Base-by-base conservation (phyloP, 2,113 vertebrate genomes). In the Chamaea fasciata region DNA sequence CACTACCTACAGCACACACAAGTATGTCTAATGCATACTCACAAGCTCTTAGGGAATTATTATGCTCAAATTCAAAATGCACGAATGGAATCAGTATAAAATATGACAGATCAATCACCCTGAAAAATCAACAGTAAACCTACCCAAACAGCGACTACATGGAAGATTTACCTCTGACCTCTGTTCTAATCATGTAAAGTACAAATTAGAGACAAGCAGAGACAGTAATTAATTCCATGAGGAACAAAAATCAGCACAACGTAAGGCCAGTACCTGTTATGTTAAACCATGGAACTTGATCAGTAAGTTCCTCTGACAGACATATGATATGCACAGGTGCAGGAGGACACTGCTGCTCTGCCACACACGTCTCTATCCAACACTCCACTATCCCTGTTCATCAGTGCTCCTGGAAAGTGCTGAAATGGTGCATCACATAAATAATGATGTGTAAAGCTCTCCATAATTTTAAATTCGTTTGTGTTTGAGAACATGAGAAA, bases 261-360 rank as follows among this genome's bases (percentile, higher is more conserved):
- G 39, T 11, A 27, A 2, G 10, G 7, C 9, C 42, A 49, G 20
- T 23, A 67, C 62, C 1, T 64, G n/a, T 47, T 62, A 23, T 0
- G 10, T 30, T 39, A 62, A 68, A 65, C 22, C 20, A 24, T 13
- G 16, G 49, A 80, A 73, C 11, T 37, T 55, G 68, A 27, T 50
- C 59, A 80, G 9, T 26, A 28, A 35, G 30, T 15, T 88, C 50
- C 49, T 78, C 67, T 57, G 62, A 80, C 37, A 93, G 44, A 49
- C 12, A 7, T 6, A 71, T 3, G 47, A 7, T 6, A 71, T 3
- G 47, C 18, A 5, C 2, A 39, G 1, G 5, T 31, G 39, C 3
- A 1, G 39, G 57, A 89, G 63, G 37, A 49, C 15, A 35, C 37
- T 28, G 18, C 15, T 69, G 39, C 37, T 69, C 31, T 59, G 57